Evolutionary conservation across 2,797 vertebrate species (phyloP).

Genomic region (Agapornis canus): DNA sequence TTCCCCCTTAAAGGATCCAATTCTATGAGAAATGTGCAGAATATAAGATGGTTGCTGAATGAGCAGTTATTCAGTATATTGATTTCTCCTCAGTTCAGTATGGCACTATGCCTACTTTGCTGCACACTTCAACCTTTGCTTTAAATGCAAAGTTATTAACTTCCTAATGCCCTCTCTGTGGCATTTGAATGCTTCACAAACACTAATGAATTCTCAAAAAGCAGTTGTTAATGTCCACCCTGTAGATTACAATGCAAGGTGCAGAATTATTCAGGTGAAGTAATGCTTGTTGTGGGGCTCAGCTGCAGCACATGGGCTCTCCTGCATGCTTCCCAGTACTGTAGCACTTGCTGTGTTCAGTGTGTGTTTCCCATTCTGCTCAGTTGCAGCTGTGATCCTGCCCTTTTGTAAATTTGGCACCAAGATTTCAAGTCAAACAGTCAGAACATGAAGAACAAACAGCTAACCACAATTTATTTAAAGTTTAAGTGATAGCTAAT

Average conservation of each 20-base stretch:
- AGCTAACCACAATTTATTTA: not conserved
- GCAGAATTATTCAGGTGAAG: not conserved
- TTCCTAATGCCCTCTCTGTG: not conserved
- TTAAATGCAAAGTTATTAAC: not conserved
- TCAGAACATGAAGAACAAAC: not conserved
- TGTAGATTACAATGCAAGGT: not conserved
- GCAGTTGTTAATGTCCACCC: not conserved
- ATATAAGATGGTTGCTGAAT: not conserved
- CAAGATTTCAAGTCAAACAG: not conserved
- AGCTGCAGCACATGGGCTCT: not conserved
- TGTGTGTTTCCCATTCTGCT: fast-evolving
- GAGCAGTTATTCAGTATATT: not conserved
- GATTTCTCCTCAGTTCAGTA: not conserved
- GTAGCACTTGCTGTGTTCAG: not conserved
- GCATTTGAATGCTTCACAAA: not conserved
- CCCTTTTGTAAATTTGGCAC: not conserved
- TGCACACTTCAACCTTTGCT: not conserved
- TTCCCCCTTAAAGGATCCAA: not conserved
- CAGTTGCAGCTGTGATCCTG: not conserved
- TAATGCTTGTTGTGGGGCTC: not conserved
- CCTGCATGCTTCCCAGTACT: fast-evolving
- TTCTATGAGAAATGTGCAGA: not conserved
- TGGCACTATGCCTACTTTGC: not conserved
- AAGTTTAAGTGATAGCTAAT: not conserved
- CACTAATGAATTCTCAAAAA: not conserved